Evolutionary conservation across 1,140 invertebrate genomes (phyloP).

Genomic region (Pseudomyrmex pallidus): DNA sequence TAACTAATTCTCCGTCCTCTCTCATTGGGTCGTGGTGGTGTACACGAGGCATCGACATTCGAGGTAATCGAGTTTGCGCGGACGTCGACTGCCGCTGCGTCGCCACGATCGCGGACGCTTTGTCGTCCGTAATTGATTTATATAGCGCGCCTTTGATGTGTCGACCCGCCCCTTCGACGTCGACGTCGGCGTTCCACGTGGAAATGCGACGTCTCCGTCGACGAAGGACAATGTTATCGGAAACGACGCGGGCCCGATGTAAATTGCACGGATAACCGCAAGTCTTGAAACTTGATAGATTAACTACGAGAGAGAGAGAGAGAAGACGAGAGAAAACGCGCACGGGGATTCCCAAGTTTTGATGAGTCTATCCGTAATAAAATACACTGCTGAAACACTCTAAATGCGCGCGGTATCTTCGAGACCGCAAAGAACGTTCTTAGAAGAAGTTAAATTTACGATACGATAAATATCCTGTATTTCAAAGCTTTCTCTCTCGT

Average conservation of each 20-base stretch:
- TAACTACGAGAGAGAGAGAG: not conserved
- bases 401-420: too few relatives aligned
- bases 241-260: slow-evolving; percentile 47
- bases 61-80: slow-evolving; percentile 75
- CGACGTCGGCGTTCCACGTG: slow-evolving; percentile 53
- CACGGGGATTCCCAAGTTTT: slow-evolving; percentile 4
- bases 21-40: slow-evolving; percentile 37
- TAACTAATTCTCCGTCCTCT: not conserved
- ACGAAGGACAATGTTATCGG: slow-evolving; percentile 53
- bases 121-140: slow-evolving; percentile 77
- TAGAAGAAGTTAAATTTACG: too few relatives aligned
- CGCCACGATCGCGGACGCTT: slow-evolving; percentile 70
- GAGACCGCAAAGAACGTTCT: too few relatives aligned
- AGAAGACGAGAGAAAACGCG: not conserved
- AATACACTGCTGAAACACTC: too few relatives aligned
- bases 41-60: slow-evolving; percentile 69
- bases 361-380: not conserved
- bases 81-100: slow-evolving; percentile 54
- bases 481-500: not conserved
- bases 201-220: slow-evolving; percentile 49
- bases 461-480: too few relatives aligned
- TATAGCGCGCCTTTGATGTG: slow-evolving; percentile 75
- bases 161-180: slow-evolving; percentile 67
- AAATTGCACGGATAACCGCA: slow-evolving; percentile 47
- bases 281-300: slow-evolving; percentile 44